Evolutionary conservation across 1,140 invertebrate genomes (phyloP).

Genomic region (Lordiphosa collinella): DNA sequence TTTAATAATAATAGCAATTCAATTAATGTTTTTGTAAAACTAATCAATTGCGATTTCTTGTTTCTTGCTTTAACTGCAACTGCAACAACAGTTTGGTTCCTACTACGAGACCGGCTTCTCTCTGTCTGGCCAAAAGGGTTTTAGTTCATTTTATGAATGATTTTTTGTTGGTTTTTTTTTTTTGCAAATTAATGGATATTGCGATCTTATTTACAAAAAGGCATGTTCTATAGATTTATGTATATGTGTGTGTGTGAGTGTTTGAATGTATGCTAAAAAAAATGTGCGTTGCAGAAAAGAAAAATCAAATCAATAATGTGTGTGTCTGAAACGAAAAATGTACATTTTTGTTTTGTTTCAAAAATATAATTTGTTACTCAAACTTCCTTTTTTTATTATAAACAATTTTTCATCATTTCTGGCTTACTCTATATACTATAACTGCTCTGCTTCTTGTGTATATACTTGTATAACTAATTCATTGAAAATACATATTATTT

Average conservation of each 20-base stretch:
- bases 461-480: slow-evolving; percentile 51
- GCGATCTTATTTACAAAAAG: slow-evolving; percentile 72
- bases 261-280: slow-evolving; percentile 27
- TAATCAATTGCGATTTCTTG: slow-evolving; percentile 59
- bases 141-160: slow-evolving; percentile 72
- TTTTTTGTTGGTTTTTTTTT: slow-evolving; percentile 40
- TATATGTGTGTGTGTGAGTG: slow-evolving; percentile 4
- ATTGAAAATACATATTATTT: slow-evolving; percentile 61
- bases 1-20: slow-evolving; percentile 44
- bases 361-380: slow-evolving; percentile 36
- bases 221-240: slow-evolving; percentile 30
- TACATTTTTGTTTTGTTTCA: slow-evolving; percentile 26
- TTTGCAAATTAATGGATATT: slow-evolving; percentile 11
- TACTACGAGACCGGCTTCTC: slow-evolving; percentile 19
- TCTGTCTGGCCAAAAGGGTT: slow-evolving; percentile 30
- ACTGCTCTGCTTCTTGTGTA: slow-evolving; percentile 14
- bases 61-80: slow-evolving; percentile 26
- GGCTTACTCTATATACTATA: slow-evolving; percentile 13
- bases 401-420: slow-evolving; percentile 24
- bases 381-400: slow-evolving; percentile 24
- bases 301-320: slow-evolving; percentile 7
- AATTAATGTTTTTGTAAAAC: slow-evolving; percentile 61
- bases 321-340: slow-evolving; percentile 49
- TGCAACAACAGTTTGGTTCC: slow-evolving; percentile 42
- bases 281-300: slow-evolving; percentile 37